Base-by-base conservation (phyloP, 2,888 invertebrate genomes). In the Eristalis intricaria region DNA sequence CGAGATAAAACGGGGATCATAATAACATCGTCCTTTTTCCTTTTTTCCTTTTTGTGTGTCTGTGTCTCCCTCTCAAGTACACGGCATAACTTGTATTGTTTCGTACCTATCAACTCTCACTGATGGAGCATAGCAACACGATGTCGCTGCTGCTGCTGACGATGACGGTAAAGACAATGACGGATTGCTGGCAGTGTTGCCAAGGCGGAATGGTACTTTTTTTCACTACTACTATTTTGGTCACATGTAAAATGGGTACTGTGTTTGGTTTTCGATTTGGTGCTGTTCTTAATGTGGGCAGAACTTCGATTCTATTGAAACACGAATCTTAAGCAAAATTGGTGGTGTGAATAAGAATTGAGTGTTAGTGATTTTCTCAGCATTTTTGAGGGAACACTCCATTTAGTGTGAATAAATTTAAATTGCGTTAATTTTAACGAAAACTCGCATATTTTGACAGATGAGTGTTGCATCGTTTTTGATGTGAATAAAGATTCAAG, bases 1-100 rank as follows among this genome's bases (percentile, higher is more conserved):
- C 92, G 89, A 91, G 90, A 91, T 92, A 90, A 91, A 91, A 90
- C 90, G 90, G 89, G 90, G 90, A 88, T 86, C 73, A 86, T 66
- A 82, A 86, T 82, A 73, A 65, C 74, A 35, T 74, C 65, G 71
- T 61, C 29, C 68, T 50, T 74, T 77, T 77, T 81, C 32, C 4
- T 85, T 81, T 81, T 15, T 15, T 15, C 4, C 43, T 1, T 43
- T 50, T 19, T 19, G 50, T 50, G 50, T 19, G 50, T 50, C 50
- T 50, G 50, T 50, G n/a, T 50, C 50, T 50, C 85, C 75, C 75
- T 66, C 83, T 75, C 83, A 86, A 83, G 83, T 78, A 81, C 65
- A 83, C 70, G 81, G 78, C 69, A 78, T 56, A 83, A 75, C 35
- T 78, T 64, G 73, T 43, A 70, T 86, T 86, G 74, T 83, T 79